Evolutionary conservation across 2,888 invertebrate species (phyloP), one percentile per base, ranked within the genome.

Genomic region (Boloria euphrosyne): DNA sequence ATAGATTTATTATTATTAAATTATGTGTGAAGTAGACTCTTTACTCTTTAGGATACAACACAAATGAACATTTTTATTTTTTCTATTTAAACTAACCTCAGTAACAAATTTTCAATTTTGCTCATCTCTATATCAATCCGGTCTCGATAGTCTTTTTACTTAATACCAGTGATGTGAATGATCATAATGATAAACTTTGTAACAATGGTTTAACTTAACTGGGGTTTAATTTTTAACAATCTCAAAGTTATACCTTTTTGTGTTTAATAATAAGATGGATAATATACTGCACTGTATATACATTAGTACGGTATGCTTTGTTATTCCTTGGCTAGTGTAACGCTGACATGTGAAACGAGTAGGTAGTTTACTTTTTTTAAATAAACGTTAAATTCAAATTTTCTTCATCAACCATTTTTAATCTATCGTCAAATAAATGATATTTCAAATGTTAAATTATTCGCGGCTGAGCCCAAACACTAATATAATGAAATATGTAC

Each of bases 291-390:
- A 58, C 58, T 70, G 65, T 71, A 68, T 66, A 68, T 73, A 71
- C 63, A 65, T 66, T 52, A 57, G 22, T 22, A 46, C 58, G 43
- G 54, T 62, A 53, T 58, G 52, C 58, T 46, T 7, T 47, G 52
- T 14, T 65, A 65, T 62, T 64, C 65, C 58, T 50, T 50, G 46
- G 64, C 44, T 68, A 51, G 63, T 60, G 13, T 55, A 53, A 49
- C 68, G 69, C 70, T 65, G 64, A 69, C 61, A 47, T 58, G 65
- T 67, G 67, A 71, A 70, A 64, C 71, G 65, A 67, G 68, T 70
- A 70, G 70, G 66, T 69, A 62, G 55, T 64, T 50, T 66, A 62
- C 46, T 63, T 31, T 27, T 46, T 22, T 27, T 27, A n/a, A 22
- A 46, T 57, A 22, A 38, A 38, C 13, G n/a, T 54, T 44, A 38